Conservation (phyloP, 2,888 invertebrate genomes). For the Itoplectis maculator region DNA sequence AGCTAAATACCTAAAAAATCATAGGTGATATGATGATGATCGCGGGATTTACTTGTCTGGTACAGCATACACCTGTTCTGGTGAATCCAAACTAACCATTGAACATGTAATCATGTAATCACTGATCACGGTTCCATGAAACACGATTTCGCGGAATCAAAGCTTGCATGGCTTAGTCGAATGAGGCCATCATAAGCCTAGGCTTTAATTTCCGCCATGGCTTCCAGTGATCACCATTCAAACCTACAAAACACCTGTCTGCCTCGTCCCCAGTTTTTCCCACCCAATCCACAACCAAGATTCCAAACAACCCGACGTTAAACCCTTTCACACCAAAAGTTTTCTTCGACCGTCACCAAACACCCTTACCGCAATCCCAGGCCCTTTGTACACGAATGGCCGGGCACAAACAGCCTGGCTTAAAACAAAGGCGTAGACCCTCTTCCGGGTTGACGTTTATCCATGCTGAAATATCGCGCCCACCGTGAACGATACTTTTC, state of each 20-base stretch:
- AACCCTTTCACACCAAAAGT: slow-evolving; percentile 40
- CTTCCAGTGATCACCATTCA: neutral
- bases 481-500: slow-evolving; percentile 33
- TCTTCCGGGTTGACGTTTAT: slow-evolving; percentile 63
- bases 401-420: neutral
- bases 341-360: slow-evolving; percentile 66
- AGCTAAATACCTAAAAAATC: too few relatives aligned
- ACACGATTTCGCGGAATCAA: too few relatives aligned
- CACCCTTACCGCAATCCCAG: slow-evolving; percentile 42
- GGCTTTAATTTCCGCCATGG: neutral
- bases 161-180: too few relatives aligned
- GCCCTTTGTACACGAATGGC: slow-evolving; percentile 15
- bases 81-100: too few relatives aligned
- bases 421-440: slow-evolving; percentile 8
- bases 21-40: too few relatives aligned
- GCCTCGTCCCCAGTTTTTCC: slow-evolving; percentile 21
- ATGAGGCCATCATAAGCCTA: neutral
- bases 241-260: slow-evolving; percentile 2
- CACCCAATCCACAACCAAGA: slow-evolving; percentile 17
- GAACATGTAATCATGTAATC: too few relatives aligned
- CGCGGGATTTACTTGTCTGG: too few relatives aligned
- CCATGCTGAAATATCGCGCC: slow-evolving; percentile 63
- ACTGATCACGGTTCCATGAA: too few relatives aligned
- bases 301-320: slow-evolving; percentile 36
- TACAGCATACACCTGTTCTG: too few relatives aligned